Base-by-base conservation (phyloP, 2,888 invertebrate species). In the Oscheius sp. region DNA sequence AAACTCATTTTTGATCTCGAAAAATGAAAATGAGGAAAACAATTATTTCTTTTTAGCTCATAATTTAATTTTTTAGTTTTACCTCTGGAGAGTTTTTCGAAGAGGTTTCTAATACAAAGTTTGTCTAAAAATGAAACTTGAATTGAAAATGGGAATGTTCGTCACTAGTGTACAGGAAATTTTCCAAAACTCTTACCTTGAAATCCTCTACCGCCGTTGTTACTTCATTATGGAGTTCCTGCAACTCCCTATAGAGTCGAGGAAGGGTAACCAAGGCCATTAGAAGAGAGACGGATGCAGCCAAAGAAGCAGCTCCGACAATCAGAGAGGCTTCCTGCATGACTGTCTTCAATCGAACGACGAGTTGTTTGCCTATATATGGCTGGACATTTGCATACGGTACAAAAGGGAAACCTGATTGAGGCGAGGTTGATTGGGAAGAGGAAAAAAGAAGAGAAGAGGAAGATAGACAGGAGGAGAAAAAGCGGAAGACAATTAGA, bases 191-290 rank as follows among this genome's bases (percentile, higher is more conserved):
- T 59, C 57, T 30, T 14, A 72, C 75, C 71, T 74, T 77, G 49
- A 77, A 77, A 14, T 67, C 65, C 50, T 75, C 61, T 12, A 77
- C 77, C 20, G 72, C 75, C 0, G 51, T 67, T 24, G 71, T 64
- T 6, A 77, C 67, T 30, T 77, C 73, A 0, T 68, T 62, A 30
- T 72, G 69, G 33, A 77, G 61, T 36, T 68, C 67, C 24, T 54
- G 62, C 64, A 77, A 70, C 45, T 77, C 77, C 62, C 62, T 68
- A 49, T 75, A 75, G 26, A 77, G 75, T 20, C 66, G 64, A 1
- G 77, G 77, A 8, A 77, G 70, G 28, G 68, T 61, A 22, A 75
- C 28, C n/a, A 49, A 69, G 8, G 24, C 33, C 8, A 26, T 45
- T 38, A 36, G 57, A 14, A 56, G 69, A 57, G 54, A 51, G 33